Base-by-base conservation (phyloP, 37 sponge, comb jelly and placozoan genomes). In the Cliona cf. orientalis region DNA sequence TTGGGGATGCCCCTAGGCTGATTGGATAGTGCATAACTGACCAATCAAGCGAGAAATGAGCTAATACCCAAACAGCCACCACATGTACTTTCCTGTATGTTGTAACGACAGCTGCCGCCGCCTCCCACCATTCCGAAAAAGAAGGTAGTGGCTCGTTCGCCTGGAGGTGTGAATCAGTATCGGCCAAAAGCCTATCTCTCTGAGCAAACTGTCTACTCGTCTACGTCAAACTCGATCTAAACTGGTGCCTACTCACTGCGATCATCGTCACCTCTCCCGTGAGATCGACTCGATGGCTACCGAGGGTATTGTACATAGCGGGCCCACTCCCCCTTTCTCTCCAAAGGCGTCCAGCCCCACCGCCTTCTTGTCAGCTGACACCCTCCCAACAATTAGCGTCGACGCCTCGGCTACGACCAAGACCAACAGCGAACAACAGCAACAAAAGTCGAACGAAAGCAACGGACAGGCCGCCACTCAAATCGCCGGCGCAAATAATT, bases 311-410 rank as follows among this genome's bases (percentile, higher is more conserved):
- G 68, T 80, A 37, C 74, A 74, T 34, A 80, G 75, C 81, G 81
- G 81, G 88, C 81, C 81, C 41, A 92, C 93, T 58, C 88, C 88
- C 81, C 89, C 89, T 68, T 87, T 87, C 84, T 88, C 93, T 66
- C 93, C 93, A 22, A 45, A 78, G 75, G 68, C 80, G 40, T 25
- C 72, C 38, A 84, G 75, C 81, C 88, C 80, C 85, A 78, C 88
- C 79, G 62, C 91, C 72, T 84, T 84, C 63, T 64, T 79, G 75
- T 69, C 81, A 5, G 45, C 63, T 21, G 86, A 91, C 64, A 73
- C 82, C 45, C 80, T 83, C 11, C 77, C 84, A 3, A 78, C 83
- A 45, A 81, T 86, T 64, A 71, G 28, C 41, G 86, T 85, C 45
- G 74, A 74, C 36, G 42, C 76, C 23, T 28, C 76, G 38, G 35